Evolutionary conservation across 2,888 invertebrate species (phyloP).

Genomic region (Ochropacha duplaris): DNA sequence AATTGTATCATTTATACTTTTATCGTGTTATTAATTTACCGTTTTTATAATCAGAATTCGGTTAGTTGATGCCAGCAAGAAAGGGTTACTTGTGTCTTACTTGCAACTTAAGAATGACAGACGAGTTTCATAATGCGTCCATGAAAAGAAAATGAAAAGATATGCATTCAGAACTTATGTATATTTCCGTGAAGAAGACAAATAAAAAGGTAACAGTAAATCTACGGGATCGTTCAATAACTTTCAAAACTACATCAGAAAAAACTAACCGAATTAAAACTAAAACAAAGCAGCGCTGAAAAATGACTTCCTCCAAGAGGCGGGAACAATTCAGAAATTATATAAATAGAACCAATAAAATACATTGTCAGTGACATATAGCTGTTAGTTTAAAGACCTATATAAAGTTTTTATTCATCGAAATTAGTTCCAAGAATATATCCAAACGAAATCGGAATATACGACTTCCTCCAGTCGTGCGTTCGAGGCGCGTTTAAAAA

Average conservation of each 20-base stretch:
- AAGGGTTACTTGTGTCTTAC: background rate
- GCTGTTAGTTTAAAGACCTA: constrained; percentile 45
- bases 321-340: constrained; percentile 37
- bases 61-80: background rate
- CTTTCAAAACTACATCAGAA: background rate
- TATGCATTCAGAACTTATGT: background rate
- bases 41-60: background rate
- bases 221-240: background rate
- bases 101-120: background rate
- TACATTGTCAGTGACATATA: constrained; percentile 54
- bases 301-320: constrained; percentile 64
- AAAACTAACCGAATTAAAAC: constrained; percentile 8
- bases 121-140: background rate
- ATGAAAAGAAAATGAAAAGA: background rate
- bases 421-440: constrained; percentile 71
- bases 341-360: constrained; percentile 68
- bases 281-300: constrained; percentile 25
- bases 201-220: background rate
- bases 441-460: constrained; percentile 43
- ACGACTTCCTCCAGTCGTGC: constrained; percentile 64
- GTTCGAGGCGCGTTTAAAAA: constrained; percentile 56
- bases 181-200: background rate
- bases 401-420: constrained; percentile 63
- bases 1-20: background rate
- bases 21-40: background rate